Conservation (phyloP, 2,797 vertebrate genomes). For the Triplophysa bombifrons region DNA sequence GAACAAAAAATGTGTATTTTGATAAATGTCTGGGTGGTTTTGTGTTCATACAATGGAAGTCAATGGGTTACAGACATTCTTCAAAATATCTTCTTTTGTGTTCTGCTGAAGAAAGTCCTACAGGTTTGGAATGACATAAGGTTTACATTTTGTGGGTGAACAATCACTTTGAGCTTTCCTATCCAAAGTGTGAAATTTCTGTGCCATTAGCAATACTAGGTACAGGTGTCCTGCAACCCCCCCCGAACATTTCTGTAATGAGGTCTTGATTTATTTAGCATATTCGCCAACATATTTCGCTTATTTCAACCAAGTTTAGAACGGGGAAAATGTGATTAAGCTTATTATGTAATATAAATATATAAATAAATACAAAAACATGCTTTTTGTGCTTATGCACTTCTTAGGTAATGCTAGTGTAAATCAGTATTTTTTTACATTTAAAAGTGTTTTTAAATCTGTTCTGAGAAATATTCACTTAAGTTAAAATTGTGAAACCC, state of each 20-base stretch:
- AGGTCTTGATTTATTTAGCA: conserved; percentile 70
- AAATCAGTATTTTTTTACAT: neutral
- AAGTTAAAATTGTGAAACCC: neutral
- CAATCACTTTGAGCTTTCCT: no score
- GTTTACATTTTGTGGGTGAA: no score
- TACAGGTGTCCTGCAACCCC: no score
- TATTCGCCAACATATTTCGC: conserved; percentile 62
- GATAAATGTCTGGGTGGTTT: no score
- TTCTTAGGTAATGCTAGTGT: neutral
- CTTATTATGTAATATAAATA: neutral
- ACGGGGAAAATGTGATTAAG: conserved; percentile 14
- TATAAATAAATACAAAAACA: neutral
- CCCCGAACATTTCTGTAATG: conserved; percentile 54
- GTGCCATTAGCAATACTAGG: neutral
- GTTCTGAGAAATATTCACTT: neutral
- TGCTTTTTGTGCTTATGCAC: neutral
- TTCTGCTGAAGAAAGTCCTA: no score
- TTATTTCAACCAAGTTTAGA: conserved; percentile 48
- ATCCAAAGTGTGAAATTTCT: neutral
- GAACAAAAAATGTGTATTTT: no score
- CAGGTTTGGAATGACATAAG: no score
- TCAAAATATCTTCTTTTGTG: no score
- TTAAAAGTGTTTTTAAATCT: neutral
- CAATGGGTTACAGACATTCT: no score
- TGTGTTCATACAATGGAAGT: no score